Evolutionary conservation across 2,888 invertebrate species (phyloP).

Genomic region (Anthophora plumipes): DNA sequence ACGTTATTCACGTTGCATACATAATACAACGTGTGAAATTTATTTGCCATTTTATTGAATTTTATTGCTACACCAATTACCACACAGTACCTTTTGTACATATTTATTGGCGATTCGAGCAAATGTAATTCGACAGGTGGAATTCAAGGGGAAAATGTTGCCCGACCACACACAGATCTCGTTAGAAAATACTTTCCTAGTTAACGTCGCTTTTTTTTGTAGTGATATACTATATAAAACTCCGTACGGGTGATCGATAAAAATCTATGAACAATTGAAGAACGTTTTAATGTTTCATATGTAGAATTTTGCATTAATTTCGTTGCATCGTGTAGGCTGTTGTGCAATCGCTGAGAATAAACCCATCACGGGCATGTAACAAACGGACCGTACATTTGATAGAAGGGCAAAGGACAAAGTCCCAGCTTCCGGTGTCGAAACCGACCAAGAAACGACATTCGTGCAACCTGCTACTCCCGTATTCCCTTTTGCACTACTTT

Average conservation of each 20-base stretch:
- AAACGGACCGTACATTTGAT: constrained; percentile 45
- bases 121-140: neutral
- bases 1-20: neutral
- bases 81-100: too few species aligned
- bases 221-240: too few species aligned
- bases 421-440: constrained; percentile 69
- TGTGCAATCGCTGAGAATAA: constrained; percentile 44
- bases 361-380: constrained; percentile 49
- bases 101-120: neutral
- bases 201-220: too few species aligned
- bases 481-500: neutral
- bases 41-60: neutral
- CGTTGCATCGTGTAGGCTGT: constrained; percentile 9
- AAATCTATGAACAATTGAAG: neutral
- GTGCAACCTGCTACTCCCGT: constrained; percentile 45
- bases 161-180: too few species aligned
- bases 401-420: constrained; percentile 49
- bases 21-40: neutral
- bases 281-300: constrained; percentile 13
- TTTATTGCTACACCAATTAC: too few species aligned
- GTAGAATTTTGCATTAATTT: constrained; percentile 56
- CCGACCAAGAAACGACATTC: constrained; percentile 46
- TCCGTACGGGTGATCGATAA: too few species aligned
- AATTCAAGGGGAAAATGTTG: neutral
- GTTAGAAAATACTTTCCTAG: neutral